phyloP scores from a whole-genome alignment of 2,888 invertebrate genomes.

The Drosophila borealis region DNA sequence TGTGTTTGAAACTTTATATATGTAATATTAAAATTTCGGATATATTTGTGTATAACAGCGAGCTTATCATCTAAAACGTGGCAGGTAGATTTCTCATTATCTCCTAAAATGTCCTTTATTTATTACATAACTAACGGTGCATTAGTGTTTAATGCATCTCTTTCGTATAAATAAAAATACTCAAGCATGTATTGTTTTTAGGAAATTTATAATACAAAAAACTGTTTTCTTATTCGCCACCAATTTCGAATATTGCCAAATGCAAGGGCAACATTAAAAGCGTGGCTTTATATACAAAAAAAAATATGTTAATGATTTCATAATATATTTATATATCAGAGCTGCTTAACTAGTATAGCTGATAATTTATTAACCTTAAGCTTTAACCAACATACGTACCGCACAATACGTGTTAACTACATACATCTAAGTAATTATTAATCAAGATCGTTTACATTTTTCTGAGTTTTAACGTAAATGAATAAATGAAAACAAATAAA shows the following conservation, averaged over 20 bases:
- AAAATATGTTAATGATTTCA: background rate
- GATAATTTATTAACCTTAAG: conserved; percentile 33
- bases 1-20: too few relatives aligned
- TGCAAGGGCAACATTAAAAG: conserved; percentile 4
- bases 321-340: conserved; percentile 11
- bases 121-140: too few relatives aligned
- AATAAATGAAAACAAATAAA: background rate
- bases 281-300: conserved; percentile 20
- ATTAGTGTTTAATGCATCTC: too few relatives aligned
- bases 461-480: background rate
- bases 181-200: background rate
- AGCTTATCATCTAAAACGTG: too few relatives aligned
- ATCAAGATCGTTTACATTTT: conserved; percentile 5
- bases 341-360: conserved; percentile 11
- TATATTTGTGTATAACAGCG: too few relatives aligned
- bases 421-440: conserved; percentile 14
- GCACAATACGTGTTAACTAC: conserved; percentile 20
- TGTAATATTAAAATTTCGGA: too few relatives aligned
- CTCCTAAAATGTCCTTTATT: too few relatives aligned
- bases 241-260: background rate
- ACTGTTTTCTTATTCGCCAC: conserved; percentile 9
- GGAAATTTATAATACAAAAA: background rate
- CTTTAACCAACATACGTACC: conserved; percentile 32
- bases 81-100: too few relatives aligned
- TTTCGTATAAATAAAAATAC: background rate